These are phyloP conservation scores for Perca flavescens DNA, from an alignment of 2,113 vertebrate genomes.

Conservation along the genomic window DNA sequence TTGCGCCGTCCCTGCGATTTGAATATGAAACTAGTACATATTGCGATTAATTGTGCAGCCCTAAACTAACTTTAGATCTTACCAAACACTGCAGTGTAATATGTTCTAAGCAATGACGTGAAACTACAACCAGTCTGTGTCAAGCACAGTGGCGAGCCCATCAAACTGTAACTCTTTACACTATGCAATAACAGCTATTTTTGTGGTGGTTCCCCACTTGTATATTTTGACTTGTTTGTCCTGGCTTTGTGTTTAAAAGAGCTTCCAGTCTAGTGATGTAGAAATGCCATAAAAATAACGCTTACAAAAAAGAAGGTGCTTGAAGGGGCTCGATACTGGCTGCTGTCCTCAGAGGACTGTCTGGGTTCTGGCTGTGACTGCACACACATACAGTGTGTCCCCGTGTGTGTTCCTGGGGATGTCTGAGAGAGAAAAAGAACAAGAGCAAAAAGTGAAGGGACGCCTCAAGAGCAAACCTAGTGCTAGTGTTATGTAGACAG, in stretches of 20 bases:
- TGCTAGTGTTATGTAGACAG: background rate
- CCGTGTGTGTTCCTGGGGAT: background rate
- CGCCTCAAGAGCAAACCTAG: background rate
- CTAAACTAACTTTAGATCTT: background rate
- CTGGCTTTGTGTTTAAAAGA: constrained; percentile 21
- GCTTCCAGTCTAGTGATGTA: constrained; percentile 51
- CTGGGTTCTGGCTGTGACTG: constrained; percentile 34
- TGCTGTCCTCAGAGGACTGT: constrained; percentile 58
- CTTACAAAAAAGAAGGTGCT: constrained; percentile 42
- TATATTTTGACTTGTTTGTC: constrained; percentile 31
- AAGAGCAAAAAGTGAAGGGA: background rate
- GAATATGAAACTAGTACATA: no score
- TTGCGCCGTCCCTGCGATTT: no score
- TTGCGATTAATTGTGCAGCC: no score
- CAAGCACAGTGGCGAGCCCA: background rate
- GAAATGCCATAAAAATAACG: constrained; percentile 50
- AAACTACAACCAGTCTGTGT: background rate
- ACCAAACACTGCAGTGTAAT: background rate
- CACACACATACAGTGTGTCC: constrained; percentile 16
- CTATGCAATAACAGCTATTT: constrained; percentile 8
- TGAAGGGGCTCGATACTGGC: constrained; percentile 53
- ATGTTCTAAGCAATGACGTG: background rate
- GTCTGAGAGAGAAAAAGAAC: background rate
- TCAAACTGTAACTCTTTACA: constrained; percentile 38
- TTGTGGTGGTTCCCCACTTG: constrained; percentile 23